Evolutionary conservation across 2,113 vertebrate genomes (phyloP).

Genomic region (Ibidorhyncha struthersii): DNA sequence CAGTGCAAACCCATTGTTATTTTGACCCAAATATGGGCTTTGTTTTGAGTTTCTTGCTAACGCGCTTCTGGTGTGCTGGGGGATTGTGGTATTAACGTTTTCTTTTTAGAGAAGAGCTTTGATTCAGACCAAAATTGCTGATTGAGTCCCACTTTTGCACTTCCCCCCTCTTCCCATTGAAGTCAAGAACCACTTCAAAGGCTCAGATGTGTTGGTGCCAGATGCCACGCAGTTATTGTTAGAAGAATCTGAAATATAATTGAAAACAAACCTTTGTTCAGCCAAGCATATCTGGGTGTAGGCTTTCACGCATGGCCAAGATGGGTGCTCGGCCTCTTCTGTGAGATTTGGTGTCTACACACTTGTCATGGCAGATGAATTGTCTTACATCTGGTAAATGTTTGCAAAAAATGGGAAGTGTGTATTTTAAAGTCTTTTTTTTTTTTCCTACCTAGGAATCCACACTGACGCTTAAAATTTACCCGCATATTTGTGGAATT

Average conservation of each 20-base stretch:
- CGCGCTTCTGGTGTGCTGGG: neutral
- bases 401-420: conserved; percentile 82
- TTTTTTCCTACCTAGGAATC: conserved; percentile 55
- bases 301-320: conserved; percentile 46
- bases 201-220: conserved; percentile 78
- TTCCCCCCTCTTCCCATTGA: neutral
- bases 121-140: conserved; percentile 3
- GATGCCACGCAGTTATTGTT: conserved; percentile 75
- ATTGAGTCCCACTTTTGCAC: conserved; percentile 6
- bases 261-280: conserved; percentile 77
- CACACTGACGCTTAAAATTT: conserved; percentile 55
- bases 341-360: conserved; percentile 80
- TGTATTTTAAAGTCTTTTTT: conserved; percentile 56
- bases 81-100: neutral
- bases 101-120: neutral
- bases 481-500: conserved; percentile 70
- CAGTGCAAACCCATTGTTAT: neutral
- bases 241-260: conserved; percentile 80
- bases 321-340: conserved; percentile 67
- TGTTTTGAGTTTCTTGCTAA: neutral
- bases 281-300: conserved; percentile 35
- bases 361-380: conserved; percentile 83
- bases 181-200: conserved; percentile 78
- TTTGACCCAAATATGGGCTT: neutral
- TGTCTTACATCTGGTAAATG: conserved; percentile 87